Conservation (phyloP, 2,113 vertebrate genomes). For the Balaenoptera acutorostrata region DNA sequence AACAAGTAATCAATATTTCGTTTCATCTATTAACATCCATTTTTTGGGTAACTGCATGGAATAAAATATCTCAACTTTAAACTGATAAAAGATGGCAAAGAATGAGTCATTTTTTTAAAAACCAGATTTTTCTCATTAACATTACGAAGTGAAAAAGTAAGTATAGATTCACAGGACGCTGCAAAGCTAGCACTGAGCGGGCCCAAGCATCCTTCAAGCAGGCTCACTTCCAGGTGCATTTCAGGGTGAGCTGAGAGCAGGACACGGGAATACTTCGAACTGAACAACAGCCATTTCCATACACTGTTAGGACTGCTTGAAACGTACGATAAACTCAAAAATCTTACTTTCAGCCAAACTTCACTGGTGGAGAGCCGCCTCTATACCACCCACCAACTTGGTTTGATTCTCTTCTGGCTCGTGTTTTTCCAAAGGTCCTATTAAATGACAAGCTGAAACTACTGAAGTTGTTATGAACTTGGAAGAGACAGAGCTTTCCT, state of each 20-base stretch:
- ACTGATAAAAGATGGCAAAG: neutral
- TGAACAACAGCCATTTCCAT: fast-evolving
- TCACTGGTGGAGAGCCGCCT: fast-evolving
- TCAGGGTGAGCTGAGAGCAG: fast-evolving
- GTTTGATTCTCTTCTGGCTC: neutral
- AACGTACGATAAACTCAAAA: fast-evolving
- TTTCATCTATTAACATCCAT: neutral
- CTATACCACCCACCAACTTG: fast-evolving
- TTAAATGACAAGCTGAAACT: neutral
- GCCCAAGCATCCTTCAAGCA: fast-evolving
- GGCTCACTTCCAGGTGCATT: fast-evolving
- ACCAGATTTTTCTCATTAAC: neutral
- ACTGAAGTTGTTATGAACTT: fast-evolving
- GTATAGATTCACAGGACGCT: fast-evolving
- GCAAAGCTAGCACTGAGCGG: fast-evolving
- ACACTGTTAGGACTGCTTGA: too few species aligned
- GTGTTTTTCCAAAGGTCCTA: neutral
- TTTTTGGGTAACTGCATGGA: neutral
- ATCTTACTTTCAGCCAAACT: fast-evolving
- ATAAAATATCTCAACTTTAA: neutral
- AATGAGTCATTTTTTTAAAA: neutral
- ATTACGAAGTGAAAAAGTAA: neutral
- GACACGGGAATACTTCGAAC: fast-evolving
- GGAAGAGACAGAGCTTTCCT: neutral
- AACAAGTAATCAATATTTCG: neutral